These are phyloP conservation scores for Caenorhabditis afra DNA, from an alignment of 2,888 invertebrate genomes.

Conservation along the genomic window DNA sequence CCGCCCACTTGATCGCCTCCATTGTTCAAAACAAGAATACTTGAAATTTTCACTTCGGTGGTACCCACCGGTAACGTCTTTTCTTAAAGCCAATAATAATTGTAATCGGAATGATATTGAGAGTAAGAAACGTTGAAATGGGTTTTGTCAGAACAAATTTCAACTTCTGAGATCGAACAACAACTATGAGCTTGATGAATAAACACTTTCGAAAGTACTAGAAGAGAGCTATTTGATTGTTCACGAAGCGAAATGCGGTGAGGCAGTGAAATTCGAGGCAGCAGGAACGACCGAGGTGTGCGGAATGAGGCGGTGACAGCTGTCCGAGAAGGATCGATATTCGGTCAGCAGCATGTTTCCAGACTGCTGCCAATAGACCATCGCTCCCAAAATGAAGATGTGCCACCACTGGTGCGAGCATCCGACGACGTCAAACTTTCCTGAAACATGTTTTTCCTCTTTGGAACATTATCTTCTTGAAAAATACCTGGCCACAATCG, in stretches of 20 bases:
- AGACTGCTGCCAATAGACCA: conserved; percentile 92
- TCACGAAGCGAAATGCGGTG: not conserved
- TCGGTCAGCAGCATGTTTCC: conserved; percentile 59
- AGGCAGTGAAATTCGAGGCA: conserved; percentile 6
- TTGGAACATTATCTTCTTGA: not conserved
- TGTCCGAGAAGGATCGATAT: conserved; percentile 49
- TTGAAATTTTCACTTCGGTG: conserved; percentile 49
- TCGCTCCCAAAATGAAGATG: conserved; percentile 89
- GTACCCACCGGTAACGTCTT: conserved; percentile 41
- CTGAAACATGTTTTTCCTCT: conserved; percentile 84
- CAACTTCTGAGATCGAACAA: conserved; percentile 9
- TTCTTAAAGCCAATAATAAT: conserved; percentile 21
- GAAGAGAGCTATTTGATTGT: not conserved
- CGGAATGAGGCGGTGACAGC: conserved; percentile 46
- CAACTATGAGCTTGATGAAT: conserved; percentile 2
- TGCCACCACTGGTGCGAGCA: conserved; percentile 99
- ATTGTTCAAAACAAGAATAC: conserved; percentile 12
- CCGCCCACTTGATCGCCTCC: not conserved
- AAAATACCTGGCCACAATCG: conserved; percentile 84
- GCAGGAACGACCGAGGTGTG: conserved; percentile 1
- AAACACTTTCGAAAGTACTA: not conserved
- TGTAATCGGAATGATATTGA: conserved; percentile 12
- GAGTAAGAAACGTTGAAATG: conserved; percentile 17
- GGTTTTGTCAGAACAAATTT: conserved; percentile 10
- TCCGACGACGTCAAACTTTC: conserved; percentile 92